phyloP scores from a whole-genome alignment of 2,888 invertebrate genomes.

The Napeogenes inachia region DNA sequence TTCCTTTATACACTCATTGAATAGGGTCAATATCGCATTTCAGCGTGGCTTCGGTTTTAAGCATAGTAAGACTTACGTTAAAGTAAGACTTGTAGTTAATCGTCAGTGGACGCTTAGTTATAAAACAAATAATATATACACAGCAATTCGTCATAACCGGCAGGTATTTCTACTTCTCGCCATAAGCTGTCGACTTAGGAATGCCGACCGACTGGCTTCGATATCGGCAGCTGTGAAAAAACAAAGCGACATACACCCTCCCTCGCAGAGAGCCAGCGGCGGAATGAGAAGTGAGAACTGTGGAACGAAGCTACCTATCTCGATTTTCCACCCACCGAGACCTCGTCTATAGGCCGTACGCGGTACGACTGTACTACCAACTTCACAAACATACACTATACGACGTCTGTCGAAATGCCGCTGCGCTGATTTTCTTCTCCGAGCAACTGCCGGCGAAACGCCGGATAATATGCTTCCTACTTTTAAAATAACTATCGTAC shows the following conservation, averaged over 20 bases:
- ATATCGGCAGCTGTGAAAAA: constrained; percentile 46
- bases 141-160: constrained; percentile 65
- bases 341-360: constrained; percentile 48
- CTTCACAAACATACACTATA: constrained; percentile 35
- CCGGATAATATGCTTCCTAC: constrained; percentile 36
- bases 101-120: constrained; percentile 42
- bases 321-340: constrained; percentile 55
- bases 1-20: too few species aligned
- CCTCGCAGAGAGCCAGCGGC: constrained; percentile 42
- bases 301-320: constrained; percentile 37
- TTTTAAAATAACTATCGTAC: constrained; percentile 24
- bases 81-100: constrained; percentile 30
- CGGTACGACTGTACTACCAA: constrained; percentile 23
- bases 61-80: background rate
- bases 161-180: constrained; percentile 71
- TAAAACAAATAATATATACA: constrained; percentile 50
- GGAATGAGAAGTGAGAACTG: constrained; percentile 42
- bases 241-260: constrained; percentile 47
- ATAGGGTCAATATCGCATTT: too few species aligned
- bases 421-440: constrained; percentile 65
- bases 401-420: constrained; percentile 48
- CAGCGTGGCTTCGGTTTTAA: too few species aligned
- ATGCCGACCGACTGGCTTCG: constrained; percentile 67
- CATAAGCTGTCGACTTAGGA: constrained; percentile 64
- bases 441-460: constrained; percentile 51